phyloP scores from a whole-genome alignment of 2,888 invertebrate genomes.

The Bimastos eiseni region DNA sequence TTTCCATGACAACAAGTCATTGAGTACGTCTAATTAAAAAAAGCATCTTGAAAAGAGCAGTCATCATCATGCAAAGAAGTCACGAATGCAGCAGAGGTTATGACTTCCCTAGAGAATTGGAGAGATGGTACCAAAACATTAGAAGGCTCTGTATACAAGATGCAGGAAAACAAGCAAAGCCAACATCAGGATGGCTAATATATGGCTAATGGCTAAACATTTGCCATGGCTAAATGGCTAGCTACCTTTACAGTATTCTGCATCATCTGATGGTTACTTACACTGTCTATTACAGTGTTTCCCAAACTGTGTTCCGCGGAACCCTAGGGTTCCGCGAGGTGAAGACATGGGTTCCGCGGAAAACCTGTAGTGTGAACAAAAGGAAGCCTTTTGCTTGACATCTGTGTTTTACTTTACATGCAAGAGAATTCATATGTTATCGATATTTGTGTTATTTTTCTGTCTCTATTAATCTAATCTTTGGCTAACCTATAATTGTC shows the following conservation, averaged over 20 bases:
- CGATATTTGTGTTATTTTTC: no score
- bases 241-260: not conserved
- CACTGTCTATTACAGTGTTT: not conserved
- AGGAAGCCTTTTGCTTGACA: no score
- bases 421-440: no score
- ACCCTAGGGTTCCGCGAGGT: no score
- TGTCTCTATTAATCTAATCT: no score
- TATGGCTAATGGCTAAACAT: not conserved
- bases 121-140: not conserved
- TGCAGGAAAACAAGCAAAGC: not conserved
- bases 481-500: no score
- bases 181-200: not conserved
- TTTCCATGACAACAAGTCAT: no score
- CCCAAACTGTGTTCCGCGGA: no score
- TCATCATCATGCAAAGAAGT: not conserved
- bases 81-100: not conserved
- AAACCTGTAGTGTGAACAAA: no score
- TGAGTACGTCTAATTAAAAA: no score
- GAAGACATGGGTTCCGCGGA: no score
- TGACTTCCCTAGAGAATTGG: not conserved
- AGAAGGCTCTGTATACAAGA: not conserved
- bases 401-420: no score
- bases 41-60: not conserved
- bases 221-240: not conserved
- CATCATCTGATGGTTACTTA: not conserved